Conservation (phyloP, 2,888 invertebrate species). For the Drosophila suboccidentalis region DNA sequence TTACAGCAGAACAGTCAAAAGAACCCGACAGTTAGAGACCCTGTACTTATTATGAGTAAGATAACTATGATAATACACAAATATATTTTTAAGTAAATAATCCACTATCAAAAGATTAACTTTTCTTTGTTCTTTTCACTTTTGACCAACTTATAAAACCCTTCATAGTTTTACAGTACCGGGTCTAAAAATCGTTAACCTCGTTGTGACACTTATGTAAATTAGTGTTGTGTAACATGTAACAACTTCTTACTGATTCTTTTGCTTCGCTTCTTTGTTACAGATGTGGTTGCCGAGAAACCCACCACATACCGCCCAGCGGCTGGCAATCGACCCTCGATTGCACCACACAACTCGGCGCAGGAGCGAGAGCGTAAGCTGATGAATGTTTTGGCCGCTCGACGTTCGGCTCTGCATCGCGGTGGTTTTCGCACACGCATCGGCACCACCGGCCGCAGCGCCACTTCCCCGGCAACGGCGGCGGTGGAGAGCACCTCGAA, state of each 20-base stretch:
- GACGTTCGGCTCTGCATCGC: slow-evolving; percentile 88
- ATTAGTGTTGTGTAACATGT: slow-evolving; percentile 5
- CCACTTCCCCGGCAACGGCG: slow-evolving; percentile 55
- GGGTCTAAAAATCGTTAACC: background rate
- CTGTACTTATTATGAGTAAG: background rate
- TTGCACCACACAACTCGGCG: slow-evolving; percentile 81
- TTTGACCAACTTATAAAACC: background rate
- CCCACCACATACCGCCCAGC: slow-evolving; percentile 81
- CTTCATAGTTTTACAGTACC: background rate
- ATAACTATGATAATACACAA: background rate
- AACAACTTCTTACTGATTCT: slow-evolving; percentile 20
- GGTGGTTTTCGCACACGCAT: slow-evolving; percentile 86
- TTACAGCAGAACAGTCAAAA: background rate
- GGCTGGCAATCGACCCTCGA: slow-evolving; percentile 64
- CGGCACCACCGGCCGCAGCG: slow-evolving; percentile 80
- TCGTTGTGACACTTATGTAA: slow-evolving; percentile 1
- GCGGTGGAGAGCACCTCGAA: slow-evolving; percentile 82
- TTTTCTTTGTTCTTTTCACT: background rate
- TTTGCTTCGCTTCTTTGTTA: slow-evolving; percentile 28
- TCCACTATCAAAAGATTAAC: no score
- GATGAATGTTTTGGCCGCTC: slow-evolving; percentile 88
- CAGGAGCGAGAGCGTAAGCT: slow-evolving; percentile 87
- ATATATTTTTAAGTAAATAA: no score
- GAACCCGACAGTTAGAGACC: background rate
- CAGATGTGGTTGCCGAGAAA: slow-evolving; percentile 72